Evolutionary conservation across 2,797 vertebrate genomes (phyloP).

Genomic region (Chelmon rostratus): DNA sequence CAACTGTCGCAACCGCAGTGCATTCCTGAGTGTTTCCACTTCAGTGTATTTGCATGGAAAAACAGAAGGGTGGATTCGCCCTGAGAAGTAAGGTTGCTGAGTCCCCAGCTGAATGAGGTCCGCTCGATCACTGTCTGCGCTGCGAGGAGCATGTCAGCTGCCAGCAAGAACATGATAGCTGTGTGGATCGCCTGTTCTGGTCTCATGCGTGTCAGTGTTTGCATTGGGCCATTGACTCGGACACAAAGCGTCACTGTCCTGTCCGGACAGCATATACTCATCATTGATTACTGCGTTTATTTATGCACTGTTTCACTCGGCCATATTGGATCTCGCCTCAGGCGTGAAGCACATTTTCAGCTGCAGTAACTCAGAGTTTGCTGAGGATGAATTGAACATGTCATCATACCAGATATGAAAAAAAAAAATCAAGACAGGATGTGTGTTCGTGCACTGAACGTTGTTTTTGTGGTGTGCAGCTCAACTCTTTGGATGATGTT

Average conservation of each 20-base stretch:
- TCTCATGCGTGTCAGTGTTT: conserved; percentile 19
- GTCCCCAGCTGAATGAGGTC: neutral
- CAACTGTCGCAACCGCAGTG: conserved; percentile 56
- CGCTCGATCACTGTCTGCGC: conserved; percentile 13
- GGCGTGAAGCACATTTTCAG: conserved; percentile 36
- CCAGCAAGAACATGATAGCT: conserved; percentile 11
- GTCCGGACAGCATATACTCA: conserved; percentile 16
- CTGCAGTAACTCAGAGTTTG: conserved; percentile 14
- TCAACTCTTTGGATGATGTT: conserved; percentile 36
- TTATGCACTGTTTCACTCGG: conserved; percentile 48
- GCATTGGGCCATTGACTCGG: neutral
- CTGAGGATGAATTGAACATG: conserved; percentile 15
- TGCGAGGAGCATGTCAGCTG: conserved; percentile 1
- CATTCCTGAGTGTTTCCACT: conserved; percentile 74
- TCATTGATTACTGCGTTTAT: conserved; percentile 58
- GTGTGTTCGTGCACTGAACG: conserved; percentile 15
- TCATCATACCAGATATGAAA: neutral
- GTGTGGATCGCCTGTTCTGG: neutral
- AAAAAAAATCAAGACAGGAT: conserved; percentile 28
- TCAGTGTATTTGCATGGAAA: conserved; percentile 48
- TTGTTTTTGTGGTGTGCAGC: conserved; percentile 25
- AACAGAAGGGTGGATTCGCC: conserved; percentile 36
- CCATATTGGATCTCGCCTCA: conserved; percentile 40
- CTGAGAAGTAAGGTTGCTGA: conserved; percentile 36
- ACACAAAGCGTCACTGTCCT: conserved; percentile 27